A percentile compares a stretch with the other conserved stretches of the same genome.
Evolutionary conservation across 2,113 vertebrate genomes (phyloP).

Genomic region (Corythoichthys haematopterus): DNA sequence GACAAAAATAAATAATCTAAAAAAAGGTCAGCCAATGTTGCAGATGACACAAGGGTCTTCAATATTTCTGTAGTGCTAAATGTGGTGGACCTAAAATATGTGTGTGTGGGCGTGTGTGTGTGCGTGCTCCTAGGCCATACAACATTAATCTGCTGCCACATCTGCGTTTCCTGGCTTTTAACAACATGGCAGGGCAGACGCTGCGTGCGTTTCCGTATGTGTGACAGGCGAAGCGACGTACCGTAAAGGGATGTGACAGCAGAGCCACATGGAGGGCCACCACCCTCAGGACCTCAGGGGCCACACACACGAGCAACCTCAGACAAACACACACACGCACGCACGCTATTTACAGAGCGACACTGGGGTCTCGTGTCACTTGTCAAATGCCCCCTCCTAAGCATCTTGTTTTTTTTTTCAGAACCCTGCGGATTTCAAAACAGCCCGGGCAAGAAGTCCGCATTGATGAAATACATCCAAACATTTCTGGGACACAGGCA

Average conservation of each 20-base stretch:
- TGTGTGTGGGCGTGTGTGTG: constrained; percentile 24
- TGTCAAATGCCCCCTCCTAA: constrained; percentile 30
- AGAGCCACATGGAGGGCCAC: constrained; percentile 56
- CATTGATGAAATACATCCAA: constrained; percentile 51
- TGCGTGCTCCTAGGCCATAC: constrained; percentile 56
- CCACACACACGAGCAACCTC: constrained; percentile 31
- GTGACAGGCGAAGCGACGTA: constrained; percentile 47
- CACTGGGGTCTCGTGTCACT: constrained; percentile 38
- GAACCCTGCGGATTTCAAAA: constrained; percentile 47
- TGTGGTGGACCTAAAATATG: constrained; percentile 11
- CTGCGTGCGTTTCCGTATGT: constrained; percentile 34
- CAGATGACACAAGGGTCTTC: constrained; percentile 19
- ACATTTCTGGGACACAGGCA: constrained; percentile 53
- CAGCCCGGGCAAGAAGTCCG: constrained; percentile 36
- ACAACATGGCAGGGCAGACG: constrained; percentile 62
- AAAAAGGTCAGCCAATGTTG: constrained; percentile 8
- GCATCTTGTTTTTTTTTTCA: constrained; percentile 18
- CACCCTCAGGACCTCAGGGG: constrained; percentile 56
- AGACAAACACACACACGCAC: constrained; percentile 19
- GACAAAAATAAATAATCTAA: background rate
- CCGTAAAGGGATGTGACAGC: constrained; percentile 67
- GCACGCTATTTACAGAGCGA: constrained; percentile 44
- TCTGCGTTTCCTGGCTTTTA: constrained; percentile 66
- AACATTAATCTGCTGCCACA: constrained; percentile 73
- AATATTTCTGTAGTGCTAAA: constrained; percentile 18